Conservation (phyloP, 2,797 vertebrate species). For the Thunnus albacares region DNA sequence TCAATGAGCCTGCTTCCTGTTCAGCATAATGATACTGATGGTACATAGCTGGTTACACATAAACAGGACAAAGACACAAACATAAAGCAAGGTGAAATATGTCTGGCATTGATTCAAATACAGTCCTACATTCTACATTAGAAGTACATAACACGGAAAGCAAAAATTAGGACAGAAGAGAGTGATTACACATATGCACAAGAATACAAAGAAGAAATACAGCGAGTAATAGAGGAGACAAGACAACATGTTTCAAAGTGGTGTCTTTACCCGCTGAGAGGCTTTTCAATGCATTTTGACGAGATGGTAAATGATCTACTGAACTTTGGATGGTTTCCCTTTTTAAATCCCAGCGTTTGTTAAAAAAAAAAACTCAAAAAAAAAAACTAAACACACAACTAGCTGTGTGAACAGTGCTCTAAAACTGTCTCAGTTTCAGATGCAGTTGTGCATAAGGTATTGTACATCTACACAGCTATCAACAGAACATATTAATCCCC, state of each 20-base stretch:
- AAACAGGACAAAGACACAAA: constrained; percentile 68
- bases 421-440: constrained; percentile 63
- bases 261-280: constrained; percentile 50
- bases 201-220: constrained; percentile 73
- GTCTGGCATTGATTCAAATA: constrained; percentile 63
- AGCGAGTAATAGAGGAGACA: constrained; percentile 74
- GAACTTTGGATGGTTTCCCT: constrained; percentile 78
- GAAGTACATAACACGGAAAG: constrained; percentile 53
- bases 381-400: background rate
- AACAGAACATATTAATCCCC: constrained; percentile 48
- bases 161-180: constrained; percentile 38
- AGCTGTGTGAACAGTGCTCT: constrained; percentile 48
- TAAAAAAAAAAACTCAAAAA: constrained; percentile 13
- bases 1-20: constrained; percentile 65
- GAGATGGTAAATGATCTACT: constrained; percentile 45
- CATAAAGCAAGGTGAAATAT: constrained; percentile 53
- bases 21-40: constrained; percentile 60
- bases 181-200: constrained; percentile 68
- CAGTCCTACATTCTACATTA: constrained; percentile 67
- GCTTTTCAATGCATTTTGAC: constrained; percentile 59
- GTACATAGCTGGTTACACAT: constrained; percentile 61
- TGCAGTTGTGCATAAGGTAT: constrained; percentile 68
- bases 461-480: constrained; percentile 56
- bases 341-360: constrained; percentile 76
- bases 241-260: constrained; percentile 69